A percentile compares a stretch with the other conserved stretches of the same genome.
Evolutionary conservation across 2,113 vertebrate genomes (phyloP).

Genomic region (Forbesichthys papilliferus): DNA sequence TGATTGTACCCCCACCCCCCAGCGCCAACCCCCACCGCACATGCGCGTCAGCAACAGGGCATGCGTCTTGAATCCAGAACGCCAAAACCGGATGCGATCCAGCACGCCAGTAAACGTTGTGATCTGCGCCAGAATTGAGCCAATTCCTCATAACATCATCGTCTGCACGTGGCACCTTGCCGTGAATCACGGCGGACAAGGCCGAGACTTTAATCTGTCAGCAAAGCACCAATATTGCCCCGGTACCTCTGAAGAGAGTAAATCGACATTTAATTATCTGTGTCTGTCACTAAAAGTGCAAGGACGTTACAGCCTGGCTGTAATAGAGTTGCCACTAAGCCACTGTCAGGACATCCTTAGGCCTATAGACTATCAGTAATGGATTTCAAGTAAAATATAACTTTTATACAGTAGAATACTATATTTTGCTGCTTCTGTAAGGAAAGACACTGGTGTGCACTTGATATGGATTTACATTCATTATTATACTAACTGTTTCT

Average conservation of each 20-base stretch:
- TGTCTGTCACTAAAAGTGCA: conserved; percentile 51
- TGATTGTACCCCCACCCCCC: conserved; percentile 50
- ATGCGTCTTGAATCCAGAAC: conserved; percentile 67
- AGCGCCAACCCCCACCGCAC: conserved; percentile 16
- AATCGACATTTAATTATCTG: conserved; percentile 53
- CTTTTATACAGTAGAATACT: too few relatives aligned
- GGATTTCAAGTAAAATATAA: background rate
- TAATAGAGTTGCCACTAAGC: conserved; percentile 37
- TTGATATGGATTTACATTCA: too few relatives aligned
- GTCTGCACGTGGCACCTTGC: conserved; percentile 62
- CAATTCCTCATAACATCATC: conserved; percentile 74
- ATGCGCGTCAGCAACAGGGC: conserved; percentile 53
- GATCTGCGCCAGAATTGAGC: conserved; percentile 69
- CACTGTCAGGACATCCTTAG: conserved; percentile 7
- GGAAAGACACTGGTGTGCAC: too few relatives aligned
- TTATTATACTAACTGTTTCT: too few relatives aligned
- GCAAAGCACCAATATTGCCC: conserved; percentile 59
- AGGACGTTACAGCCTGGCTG: conserved; percentile 40
- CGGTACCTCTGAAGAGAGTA: conserved; percentile 48
- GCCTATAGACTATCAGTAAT: background rate
- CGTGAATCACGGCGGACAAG: conserved; percentile 61
- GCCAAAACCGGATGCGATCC: conserved; percentile 42
- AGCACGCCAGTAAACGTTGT: conserved; percentile 64
- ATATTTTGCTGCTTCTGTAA: too few relatives aligned
- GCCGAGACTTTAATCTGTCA: conserved; percentile 64